Evolutionary conservation across 2,113 vertebrate genomes (phyloP), one percentile per base, ranked within the genome.

Genomic region (Colossoma macropomum): DNA sequence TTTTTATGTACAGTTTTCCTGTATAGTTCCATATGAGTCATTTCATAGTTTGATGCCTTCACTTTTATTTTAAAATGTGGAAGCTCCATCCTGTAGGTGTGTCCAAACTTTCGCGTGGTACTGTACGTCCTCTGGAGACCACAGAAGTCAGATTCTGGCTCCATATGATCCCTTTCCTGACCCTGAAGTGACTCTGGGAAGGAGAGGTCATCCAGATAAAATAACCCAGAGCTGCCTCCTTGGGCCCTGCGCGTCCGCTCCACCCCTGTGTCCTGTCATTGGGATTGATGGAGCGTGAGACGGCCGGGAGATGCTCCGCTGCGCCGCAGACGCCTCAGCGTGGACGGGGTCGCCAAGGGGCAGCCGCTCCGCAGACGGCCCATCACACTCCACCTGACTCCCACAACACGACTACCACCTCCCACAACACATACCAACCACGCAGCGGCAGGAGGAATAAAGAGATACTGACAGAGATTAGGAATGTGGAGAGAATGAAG

Each of bases 201-300:
- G 66, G 25, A 32, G 54, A 41, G 48, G 60, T 30, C 76, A 73
- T 19, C 62, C 54, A 77, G 38, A 82, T 28, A 50, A 41, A 15
- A 7, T 77, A 72, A 78, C 76, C 77, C 75, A 27, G 15, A 56
- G 32, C 45, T 54, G 48, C 70, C 76, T 77, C n/a, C 48, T 60
- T 15, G 28, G 75, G 32, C 9, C 54, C 11, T 30, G 10, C 11
- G 4, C 12, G 8, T 30, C 59, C 16, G 87, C 87, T 86, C 84
- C 65, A 32, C 83, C 88, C 84, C 17, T 84, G 73, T 86, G 63
- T 84, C 70, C 82, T 85, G 90, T 89, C 88, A 88, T 50, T 70
- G 59, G 60, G 85, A 77, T 7, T 84, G 87, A 91, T 41, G 73
- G 60, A 38, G 88, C 88, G 65, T 45, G 79, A 83, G 87, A 85